Evolutionary conservation across 2,797 vertebrate genomes (phyloP).

Genomic region (Phoxinus dragarum): DNA sequence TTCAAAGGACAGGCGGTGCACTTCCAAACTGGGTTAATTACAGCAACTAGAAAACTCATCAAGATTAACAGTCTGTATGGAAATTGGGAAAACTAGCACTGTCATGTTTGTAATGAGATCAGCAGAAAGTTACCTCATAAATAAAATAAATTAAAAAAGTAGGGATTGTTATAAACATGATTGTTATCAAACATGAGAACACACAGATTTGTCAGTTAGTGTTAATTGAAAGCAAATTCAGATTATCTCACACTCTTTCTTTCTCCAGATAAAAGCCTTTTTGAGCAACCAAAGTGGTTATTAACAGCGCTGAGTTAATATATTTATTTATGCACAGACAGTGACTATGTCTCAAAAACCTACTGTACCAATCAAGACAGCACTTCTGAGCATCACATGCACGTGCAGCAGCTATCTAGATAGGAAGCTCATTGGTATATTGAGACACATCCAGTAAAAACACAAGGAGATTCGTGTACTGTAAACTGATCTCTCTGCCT

Average conservation of each 20-base stretch:
- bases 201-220: constrained; percentile 5
- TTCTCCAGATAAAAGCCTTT: constrained; percentile 4
- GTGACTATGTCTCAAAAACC: not conserved
- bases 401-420: not conserved
- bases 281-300: not conserved
- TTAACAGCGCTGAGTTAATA: not conserved
- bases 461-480: not conserved
- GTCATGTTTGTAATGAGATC: constrained; percentile 27
- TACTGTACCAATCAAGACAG: not conserved
- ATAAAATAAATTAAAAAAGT: not conserved
- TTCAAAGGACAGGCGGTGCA: not conserved
- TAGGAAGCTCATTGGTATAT: not conserved
- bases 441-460: too few relatives aligned
- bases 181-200: not conserved
- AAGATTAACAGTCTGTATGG: constrained; percentile 12
- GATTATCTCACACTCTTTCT: not conserved
- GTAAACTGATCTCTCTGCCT: constrained; percentile 20
- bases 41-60: constrained; percentile 9
- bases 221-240: constrained; percentile 3
- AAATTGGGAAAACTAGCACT: not conserved
- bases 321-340: not conserved
- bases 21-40: constrained; percentile 15
- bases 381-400: not conserved
- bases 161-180: not conserved
- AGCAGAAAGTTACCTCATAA: constrained; percentile 8